Evolutionary conservation across 2,797 vertebrate species (phyloP).

Genomic region (Adrianichthys oophorus): DNA sequence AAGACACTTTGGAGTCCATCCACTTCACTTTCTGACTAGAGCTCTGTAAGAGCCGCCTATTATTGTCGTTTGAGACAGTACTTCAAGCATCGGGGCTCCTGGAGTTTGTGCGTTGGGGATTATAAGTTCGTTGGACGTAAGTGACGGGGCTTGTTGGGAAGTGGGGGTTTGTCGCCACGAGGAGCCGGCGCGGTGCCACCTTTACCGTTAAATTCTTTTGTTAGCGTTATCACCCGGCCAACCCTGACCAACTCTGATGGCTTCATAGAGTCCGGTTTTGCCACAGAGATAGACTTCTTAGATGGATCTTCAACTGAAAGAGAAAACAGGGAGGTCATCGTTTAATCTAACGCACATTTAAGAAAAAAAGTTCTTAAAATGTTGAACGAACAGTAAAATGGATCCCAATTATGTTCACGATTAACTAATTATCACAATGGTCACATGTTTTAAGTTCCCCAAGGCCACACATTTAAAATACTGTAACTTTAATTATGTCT

Average conservation of each 20-base stretch:
- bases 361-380: too few species aligned
- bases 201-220: constrained; percentile 73
- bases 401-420: too few species aligned
- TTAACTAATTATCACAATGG: too few species aligned
- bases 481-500: too few species aligned
- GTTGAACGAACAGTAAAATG: too few species aligned
- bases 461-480: too few species aligned
- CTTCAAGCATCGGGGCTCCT: constrained; percentile 7
- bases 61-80: constrained; percentile 19
- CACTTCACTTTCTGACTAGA: constrained; percentile 9
- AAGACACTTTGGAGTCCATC: constrained; percentile 17
- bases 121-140: constrained; percentile 69
- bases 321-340: too few species aligned
- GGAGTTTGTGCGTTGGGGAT: constrained; percentile 29
- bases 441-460: too few species aligned
- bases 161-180: constrained; percentile 66
- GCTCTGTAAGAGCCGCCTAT: constrained; percentile 12
- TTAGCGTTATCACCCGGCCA: constrained; percentile 78
- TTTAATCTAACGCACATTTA: too few species aligned
- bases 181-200: constrained; percentile 29
- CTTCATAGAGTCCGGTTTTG: constrained; percentile 29
- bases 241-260: constrained; percentile 48
- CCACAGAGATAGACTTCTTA: constrained; percentile 23
- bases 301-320: constrained; percentile 42
- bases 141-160: constrained; percentile 75